These are phyloP conservation scores for Apamea epomidion DNA, from an alignment of 2,888 invertebrate species.

Conservation along the genomic window DNA sequence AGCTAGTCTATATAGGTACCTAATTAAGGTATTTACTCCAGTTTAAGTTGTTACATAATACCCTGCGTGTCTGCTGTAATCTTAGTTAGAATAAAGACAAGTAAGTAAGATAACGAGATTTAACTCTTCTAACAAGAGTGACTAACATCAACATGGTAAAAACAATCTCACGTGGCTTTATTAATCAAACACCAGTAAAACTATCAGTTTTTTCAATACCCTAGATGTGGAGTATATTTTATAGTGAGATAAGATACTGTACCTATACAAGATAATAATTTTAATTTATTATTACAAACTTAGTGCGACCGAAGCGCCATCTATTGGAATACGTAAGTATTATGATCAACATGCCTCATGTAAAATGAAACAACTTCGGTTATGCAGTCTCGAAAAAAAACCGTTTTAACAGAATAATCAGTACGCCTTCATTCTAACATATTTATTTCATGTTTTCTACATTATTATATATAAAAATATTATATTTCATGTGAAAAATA, in stretches of 20 bases:
- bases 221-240: neutral
- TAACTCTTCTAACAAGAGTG: neutral
- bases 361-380: neutral
- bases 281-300: no score
- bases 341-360: neutral
- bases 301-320: slow-evolving; percentile 14
- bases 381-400: neutral
- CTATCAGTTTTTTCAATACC: neutral
- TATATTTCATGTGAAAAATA: neutral
- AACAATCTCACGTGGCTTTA: neutral
- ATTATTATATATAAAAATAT: neutral
- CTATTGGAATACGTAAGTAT: slow-evolving; percentile 26
- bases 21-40: neutral
- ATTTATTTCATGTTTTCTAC: neutral
- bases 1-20: no score
- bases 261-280: neutral
- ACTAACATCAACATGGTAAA: neutral
- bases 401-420: neutral
- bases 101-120: neutral
- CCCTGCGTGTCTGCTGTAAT: no score
- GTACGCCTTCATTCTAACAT: neutral
- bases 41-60: neutral
- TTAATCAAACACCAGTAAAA: neutral
- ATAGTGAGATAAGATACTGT: neutral
- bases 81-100: neutral